Conservation (phyloP, 1,140 invertebrate genomes). For the Drosophila santomea region DNA sequence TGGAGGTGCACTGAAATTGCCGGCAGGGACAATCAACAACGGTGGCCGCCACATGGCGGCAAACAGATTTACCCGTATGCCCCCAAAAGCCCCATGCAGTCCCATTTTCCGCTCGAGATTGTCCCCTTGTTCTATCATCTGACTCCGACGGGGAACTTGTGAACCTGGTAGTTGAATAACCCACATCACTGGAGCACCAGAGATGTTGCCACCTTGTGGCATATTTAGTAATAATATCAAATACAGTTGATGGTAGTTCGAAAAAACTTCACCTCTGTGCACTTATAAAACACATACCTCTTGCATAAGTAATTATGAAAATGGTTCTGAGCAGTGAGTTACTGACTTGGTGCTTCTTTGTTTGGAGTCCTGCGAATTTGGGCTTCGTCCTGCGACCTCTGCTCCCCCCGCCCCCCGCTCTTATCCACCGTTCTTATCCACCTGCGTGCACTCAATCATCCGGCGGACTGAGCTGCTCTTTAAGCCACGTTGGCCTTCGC, state of each 20-base stretch:
- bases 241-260: too few relatives aligned
- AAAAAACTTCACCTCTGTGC: too few relatives aligned
- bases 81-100: not conserved
- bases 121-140: slow-evolving; percentile 1
- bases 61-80: slow-evolving; percentile 7
- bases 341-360: too few relatives aligned
- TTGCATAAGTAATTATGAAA: too few relatives aligned
- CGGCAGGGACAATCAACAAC: slow-evolving; percentile 15
- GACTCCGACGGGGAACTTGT: too few relatives aligned
- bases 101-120: not conserved
- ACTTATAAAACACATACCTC: too few relatives aligned
- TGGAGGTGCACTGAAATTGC: not conserved
- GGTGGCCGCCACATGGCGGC: slow-evolving; percentile 32
- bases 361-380: not conserved
- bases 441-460: slow-evolving; percentile 49
- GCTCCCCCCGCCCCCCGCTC: not conserved
- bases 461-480: slow-evolving; percentile 43
- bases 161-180: too few relatives aligned
- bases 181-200: too few relatives aligned
- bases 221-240: too few relatives aligned
- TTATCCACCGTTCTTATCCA: not conserved
- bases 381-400: not conserved
- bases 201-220: too few relatives aligned
- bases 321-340: too few relatives aligned
- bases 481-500: slow-evolving; percentile 43